Percentiles rank a stretch among this genome's conserved stretches.
phyloP scores from a whole-genome alignment of 2,888 invertebrate genomes.

The Drosophila quinaria region DNA sequence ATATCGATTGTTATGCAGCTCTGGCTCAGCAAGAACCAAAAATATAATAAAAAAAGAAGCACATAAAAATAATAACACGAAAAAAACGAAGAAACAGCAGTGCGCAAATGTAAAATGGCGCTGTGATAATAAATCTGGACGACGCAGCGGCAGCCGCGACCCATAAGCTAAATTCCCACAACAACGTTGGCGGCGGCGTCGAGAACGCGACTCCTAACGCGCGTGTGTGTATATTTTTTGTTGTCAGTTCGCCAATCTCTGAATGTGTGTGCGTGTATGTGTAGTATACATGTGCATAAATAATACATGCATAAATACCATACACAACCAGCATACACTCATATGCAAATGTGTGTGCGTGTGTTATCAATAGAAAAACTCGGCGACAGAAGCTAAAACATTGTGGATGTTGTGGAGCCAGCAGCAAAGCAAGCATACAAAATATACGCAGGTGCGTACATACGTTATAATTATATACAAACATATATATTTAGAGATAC shows the following conservation, averaged over 20 bases:
- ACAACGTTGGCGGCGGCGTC: constrained; percentile 74
- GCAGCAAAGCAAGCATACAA: constrained; percentile 62
- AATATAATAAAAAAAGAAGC: constrained; percentile 33
- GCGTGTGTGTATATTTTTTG: constrained; percentile 71
- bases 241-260: constrained; percentile 51
- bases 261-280: constrained; percentile 20
- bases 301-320: constrained; percentile 25
- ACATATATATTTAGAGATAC: neutral
- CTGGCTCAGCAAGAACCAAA: constrained; percentile 52
- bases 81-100: constrained; percentile 46
- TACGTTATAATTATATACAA: constrained; percentile 10
- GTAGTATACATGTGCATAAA: constrained; percentile 31
- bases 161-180: constrained; percentile 42
- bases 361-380: constrained; percentile 54
- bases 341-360: constrained; percentile 19
- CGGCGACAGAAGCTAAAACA: constrained; percentile 25
- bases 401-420: constrained; percentile 27
- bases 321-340: constrained; percentile 9
- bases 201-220: constrained; percentile 61
- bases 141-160: constrained; percentile 71
- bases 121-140: constrained; percentile 74
- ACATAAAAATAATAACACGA: constrained; percentile 45
- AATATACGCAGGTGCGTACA: constrained; percentile 95
- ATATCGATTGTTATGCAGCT: constrained; percentile 44
- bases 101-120: constrained; percentile 80